These are phyloP conservation scores for Drosophila conformis DNA, from an alignment of 2,888 invertebrate species.

Conservation along the genomic window DNA sequence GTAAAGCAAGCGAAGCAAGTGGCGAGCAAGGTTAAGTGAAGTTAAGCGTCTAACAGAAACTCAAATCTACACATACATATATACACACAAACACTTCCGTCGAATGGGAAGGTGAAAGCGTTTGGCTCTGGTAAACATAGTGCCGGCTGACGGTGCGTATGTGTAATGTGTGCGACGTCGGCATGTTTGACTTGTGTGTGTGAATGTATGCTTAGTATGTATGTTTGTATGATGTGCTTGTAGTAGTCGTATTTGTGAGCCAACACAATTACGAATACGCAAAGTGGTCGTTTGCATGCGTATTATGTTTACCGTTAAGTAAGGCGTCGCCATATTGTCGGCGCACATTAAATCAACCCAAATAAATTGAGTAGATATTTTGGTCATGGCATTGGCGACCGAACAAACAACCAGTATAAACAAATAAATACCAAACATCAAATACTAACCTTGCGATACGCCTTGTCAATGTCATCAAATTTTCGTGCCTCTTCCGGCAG, in stretches of 20 bases:
- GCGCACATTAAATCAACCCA: constrained; percentile 74
- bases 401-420: constrained; percentile 47
- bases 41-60: constrained; percentile 67
- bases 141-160: constrained; percentile 51
- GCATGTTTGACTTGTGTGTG: constrained; percentile 2
- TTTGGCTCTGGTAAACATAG: constrained; percentile 64
- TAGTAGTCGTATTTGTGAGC: constrained; percentile 35
- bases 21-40: constrained; percentile 76
- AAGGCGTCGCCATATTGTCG: constrained; percentile 81
- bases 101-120: constrained; percentile 64
- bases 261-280: constrained; percentile 74
- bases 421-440: constrained; percentile 30
- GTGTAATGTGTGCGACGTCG: constrained; percentile 49
- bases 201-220: constrained; percentile 12
- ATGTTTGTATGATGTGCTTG: constrained; percentile 11
- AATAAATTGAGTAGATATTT: constrained; percentile 73
- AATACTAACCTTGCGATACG: constrained; percentile 89
- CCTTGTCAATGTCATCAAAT: constrained; percentile 94
- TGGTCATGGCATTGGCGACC: constrained; percentile 38
- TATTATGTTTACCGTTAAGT: constrained; percentile 82
- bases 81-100: constrained; percentile 20
- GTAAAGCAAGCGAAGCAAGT: constrained; percentile 71
- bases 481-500: constrained; percentile 95
- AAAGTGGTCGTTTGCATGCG: constrained; percentile 78
- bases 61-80: constrained; percentile 33